Percentiles rank a stretch among this genome's conserved stretches.
These are phyloP conservation scores for Ectemnius cavifrons DNA, from an alignment of 2,888 invertebrate species.

Conservation along the genomic window DNA sequence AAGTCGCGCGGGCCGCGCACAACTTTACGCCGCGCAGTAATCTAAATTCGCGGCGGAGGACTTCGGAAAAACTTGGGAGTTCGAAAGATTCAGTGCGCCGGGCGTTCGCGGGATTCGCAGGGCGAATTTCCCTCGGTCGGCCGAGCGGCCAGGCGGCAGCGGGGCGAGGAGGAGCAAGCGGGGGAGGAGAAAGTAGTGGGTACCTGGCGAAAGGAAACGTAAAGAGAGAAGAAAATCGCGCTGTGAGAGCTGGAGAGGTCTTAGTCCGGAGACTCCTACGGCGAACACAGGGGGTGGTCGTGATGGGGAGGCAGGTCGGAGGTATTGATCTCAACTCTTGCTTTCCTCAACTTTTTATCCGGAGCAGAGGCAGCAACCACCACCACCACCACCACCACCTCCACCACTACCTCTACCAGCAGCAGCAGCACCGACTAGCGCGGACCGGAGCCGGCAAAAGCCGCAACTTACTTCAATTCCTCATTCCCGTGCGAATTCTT, in stretches of 20 bases:
- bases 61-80: constrained; percentile 43
- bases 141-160: background rate
- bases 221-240: constrained; percentile 37
- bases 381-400: no score
- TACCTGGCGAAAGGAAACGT: constrained; percentile 50
- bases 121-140: constrained; percentile 44
- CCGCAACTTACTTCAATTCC: constrained; percentile 74
- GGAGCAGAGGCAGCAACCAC: no score
- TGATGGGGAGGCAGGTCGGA: constrained; percentile 69
- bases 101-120: constrained; percentile 40
- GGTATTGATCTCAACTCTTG: constrained; percentile 78
- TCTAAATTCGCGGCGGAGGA: constrained; percentile 47
- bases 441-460: constrained; percentile 56
- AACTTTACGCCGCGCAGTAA: constrained; percentile 10
- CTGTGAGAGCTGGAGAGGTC: constrained; percentile 51
- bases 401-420: constrained; percentile 27
- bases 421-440: constrained; percentile 59
- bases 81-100: constrained; percentile 47
- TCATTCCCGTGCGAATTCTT: constrained; percentile 76
- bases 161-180: no score
- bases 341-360: constrained; percentile 77
- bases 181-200: background rate
- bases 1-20: constrained; percentile 15
- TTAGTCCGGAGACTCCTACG: constrained; percentile 65
- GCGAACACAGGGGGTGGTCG: constrained; percentile 58